These are phyloP conservation scores for Crypturellus undulatus DNA, from an alignment of 2,113 vertebrate species.

Conservation along the genomic window DNA sequence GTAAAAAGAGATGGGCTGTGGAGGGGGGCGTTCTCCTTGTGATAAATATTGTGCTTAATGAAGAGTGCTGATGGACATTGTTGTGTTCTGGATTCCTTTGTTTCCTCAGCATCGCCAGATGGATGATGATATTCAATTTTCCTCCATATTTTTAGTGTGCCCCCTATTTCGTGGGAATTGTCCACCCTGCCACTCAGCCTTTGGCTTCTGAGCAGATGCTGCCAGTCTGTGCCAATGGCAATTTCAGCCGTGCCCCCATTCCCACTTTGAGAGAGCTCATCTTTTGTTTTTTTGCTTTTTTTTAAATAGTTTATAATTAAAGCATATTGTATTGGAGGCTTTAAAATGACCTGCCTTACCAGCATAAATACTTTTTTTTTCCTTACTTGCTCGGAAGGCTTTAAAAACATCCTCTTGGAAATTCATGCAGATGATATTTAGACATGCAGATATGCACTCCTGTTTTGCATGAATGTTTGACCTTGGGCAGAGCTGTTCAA, in stretches of 20 bases:
- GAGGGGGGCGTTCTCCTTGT: constrained; percentile 14
- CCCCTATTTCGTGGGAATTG: not conserved
- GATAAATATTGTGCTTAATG: constrained; percentile 52
- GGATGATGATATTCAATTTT: constrained; percentile 4
- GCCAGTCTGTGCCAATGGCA: constrained; percentile 37
- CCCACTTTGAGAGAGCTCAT: not conserved
- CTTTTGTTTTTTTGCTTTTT: not conserved
- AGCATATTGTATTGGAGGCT: constrained; percentile 18
- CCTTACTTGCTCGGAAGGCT: constrained; percentile 17
- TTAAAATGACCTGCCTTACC: constrained; percentile 43
- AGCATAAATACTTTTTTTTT: not conserved
- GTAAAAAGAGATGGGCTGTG: not conserved
- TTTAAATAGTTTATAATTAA: constrained; percentile 48
- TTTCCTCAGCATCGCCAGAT: not conserved
- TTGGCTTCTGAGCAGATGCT: not conserved
- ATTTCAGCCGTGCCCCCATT: constrained; percentile 14
- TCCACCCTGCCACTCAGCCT: not conserved
- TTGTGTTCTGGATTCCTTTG: constrained; percentile 26
- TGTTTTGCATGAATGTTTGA: constrained; percentile 75
- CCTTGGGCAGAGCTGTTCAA: constrained; percentile 74
- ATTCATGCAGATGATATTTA: constrained; percentile 62
- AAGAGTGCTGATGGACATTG: constrained; percentile 47
- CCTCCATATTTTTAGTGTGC: not conserved
- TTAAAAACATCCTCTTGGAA: constrained; percentile 36
- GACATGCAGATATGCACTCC: constrained; percentile 69